Percentiles rank a stretch among this genome's conserved stretches.
Evolutionary conservation across 2,888 invertebrate genomes (phyloP).

Genomic region (Beris morrisii): DNA sequence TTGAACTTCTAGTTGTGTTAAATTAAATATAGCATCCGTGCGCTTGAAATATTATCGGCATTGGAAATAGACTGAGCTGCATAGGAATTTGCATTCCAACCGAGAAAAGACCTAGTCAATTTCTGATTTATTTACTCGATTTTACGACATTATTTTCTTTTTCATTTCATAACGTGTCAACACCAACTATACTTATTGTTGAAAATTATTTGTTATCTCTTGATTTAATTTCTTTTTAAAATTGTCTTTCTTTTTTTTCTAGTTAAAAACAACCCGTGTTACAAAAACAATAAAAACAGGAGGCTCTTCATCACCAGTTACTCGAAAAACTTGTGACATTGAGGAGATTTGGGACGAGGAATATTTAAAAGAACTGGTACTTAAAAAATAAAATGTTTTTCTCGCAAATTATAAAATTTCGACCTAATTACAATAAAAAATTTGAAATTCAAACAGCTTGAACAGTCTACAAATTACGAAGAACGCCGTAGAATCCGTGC

Average conservation of each 20-base stretch:
- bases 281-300: slow-evolving; percentile 54
- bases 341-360: slow-evolving; percentile 79
- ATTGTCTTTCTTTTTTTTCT: slow-evolving; percentile 40
- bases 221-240: slow-evolving; percentile 27
- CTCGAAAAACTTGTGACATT: slow-evolving; percentile 63
- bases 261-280: slow-evolving; percentile 60
- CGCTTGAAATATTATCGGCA: slow-evolving; percentile 14
- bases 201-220: neutral
- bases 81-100: too few species aligned
- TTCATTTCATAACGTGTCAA: neutral
- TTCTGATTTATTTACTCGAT: too few species aligned
- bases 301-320: slow-evolving; percentile 57
- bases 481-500: slow-evolving; percentile 79
- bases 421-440: neutral
- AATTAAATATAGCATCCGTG: slow-evolving; percentile 9
- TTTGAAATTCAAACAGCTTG: slow-evolving; percentile 62
- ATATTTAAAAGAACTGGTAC: slow-evolving; percentile 70
- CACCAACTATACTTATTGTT: neutral
- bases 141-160: neutral
- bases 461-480: slow-evolving; percentile 84
- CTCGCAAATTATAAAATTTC: neutral
- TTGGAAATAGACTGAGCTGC: neutral
- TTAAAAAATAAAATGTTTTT: slow-evolving; percentile 44
- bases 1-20: too few species aligned
- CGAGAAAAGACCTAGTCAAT: too few species aligned